A percentile compares a stretch with the other conserved stretches of the same genome.
phyloP scores from a whole-genome alignment of 2,888 invertebrate species.

The Neoscelio sp. region DNA sequence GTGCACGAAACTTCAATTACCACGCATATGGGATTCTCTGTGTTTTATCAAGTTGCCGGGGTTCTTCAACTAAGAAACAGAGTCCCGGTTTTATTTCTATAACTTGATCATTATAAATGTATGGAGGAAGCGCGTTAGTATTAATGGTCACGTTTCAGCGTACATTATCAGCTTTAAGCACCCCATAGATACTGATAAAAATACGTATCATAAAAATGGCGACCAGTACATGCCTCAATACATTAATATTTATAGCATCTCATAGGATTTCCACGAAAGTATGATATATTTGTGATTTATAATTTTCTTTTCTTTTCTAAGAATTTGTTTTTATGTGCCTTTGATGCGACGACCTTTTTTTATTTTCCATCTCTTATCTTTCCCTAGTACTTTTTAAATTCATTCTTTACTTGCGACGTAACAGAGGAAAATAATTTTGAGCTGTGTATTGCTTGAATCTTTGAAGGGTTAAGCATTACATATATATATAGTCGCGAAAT shows the following conservation, averaged over 20 bases:
- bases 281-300: slow-evolving; percentile 52
- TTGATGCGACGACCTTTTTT: slow-evolving; percentile 5
- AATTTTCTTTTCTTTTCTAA: slow-evolving; percentile 53
- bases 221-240: slow-evolving; percentile 34
- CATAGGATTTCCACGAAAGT: slow-evolving; percentile 44
- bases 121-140: slow-evolving; percentile 25
- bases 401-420: too few species aligned
- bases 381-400: too few species aligned
- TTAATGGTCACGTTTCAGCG: slow-evolving; percentile 51
- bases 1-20: slow-evolving; percentile 36
- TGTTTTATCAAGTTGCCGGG: slow-evolving; percentile 21
- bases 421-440: slow-evolving; percentile 12
- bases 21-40: neutral
- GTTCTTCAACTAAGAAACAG: slow-evolving; percentile 18
- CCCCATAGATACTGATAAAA: slow-evolving; percentile 56
- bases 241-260: slow-evolving; percentile 59
- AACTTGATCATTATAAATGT: slow-evolving; percentile 53
- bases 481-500: slow-evolving; percentile 1
- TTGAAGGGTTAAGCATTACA: slow-evolving; percentile 20
- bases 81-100: slow-evolving; percentile 48
- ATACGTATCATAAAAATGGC: slow-evolving; percentile 48
- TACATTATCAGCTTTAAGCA: slow-evolving; percentile 39
- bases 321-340: slow-evolving; percentile 48
- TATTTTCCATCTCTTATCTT: slow-evolving; percentile 2
- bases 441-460: neutral